These are phyloP conservation scores for Romanogobio albipinnatus DNA, from an alignment of 2,113 vertebrate species.

Conservation along the genomic window DNA sequence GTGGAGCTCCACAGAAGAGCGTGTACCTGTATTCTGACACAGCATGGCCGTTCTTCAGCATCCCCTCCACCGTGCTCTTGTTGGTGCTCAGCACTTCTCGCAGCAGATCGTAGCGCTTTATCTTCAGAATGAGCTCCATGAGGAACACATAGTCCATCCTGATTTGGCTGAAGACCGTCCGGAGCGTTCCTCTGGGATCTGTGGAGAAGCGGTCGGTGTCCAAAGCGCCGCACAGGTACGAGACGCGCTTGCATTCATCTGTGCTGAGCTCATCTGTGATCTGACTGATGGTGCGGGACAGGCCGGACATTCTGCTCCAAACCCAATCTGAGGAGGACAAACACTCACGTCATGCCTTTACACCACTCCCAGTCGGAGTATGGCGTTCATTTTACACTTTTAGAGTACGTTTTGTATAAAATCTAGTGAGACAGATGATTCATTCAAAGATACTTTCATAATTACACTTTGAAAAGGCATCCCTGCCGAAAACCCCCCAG, in stretches of 20 bases:
- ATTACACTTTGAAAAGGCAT: no score
- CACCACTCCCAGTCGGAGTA: background rate
- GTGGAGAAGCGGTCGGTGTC: background rate
- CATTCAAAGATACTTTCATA: background rate
- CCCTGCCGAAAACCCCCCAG: no score
- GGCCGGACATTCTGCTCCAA: slow-evolving; percentile 27
- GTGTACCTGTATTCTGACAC: slow-evolving; percentile 85
- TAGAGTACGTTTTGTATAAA: background rate
- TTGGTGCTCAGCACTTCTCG: slow-evolving; percentile 73
- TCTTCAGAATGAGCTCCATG: slow-evolving; percentile 77
- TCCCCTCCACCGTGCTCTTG: slow-evolving; percentile 70
- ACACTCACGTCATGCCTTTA: background rate
- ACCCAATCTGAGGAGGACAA: background rate
- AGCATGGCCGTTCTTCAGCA: slow-evolving; percentile 57
- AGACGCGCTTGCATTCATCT: slow-evolving; percentile 59
- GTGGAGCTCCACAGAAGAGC: background rate
- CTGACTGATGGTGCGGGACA: slow-evolving; percentile 53
- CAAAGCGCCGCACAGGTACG: slow-evolving; percentile 66
- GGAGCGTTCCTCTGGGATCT: slow-evolving; percentile 2
- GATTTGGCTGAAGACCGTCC: background rate
- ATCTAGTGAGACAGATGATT: background rate
- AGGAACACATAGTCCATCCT: slow-evolving; percentile 58
- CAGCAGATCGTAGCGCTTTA: slow-evolving; percentile 87
- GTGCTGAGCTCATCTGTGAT: slow-evolving; percentile 64
- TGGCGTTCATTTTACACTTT: background rate